phyloP scores from a whole-genome alignment of 2,797 vertebrate species.

The Sorex maritimensis region DNA sequence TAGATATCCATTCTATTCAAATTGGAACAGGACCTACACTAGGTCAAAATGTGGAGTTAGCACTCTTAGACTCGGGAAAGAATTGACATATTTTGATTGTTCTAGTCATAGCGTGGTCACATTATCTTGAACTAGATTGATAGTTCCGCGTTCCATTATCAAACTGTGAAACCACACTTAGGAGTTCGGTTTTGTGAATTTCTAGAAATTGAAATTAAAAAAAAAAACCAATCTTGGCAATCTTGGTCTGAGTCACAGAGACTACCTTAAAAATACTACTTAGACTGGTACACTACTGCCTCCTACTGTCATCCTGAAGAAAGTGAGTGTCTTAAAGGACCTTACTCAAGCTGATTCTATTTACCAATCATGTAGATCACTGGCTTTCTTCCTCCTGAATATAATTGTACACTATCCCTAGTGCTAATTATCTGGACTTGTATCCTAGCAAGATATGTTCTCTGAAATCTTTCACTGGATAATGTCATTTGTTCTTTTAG shows the following conservation, averaged over 20 bases:
- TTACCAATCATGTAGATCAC: background rate
- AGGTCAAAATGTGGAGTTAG: background rate
- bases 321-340: background rate
- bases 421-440: background rate
- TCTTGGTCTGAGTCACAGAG: conserved; percentile 16
- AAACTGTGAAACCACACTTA: conserved; percentile 63
- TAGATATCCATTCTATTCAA: background rate
- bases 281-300: conserved; percentile 51
- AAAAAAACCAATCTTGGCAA: background rate
- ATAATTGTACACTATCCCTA: background rate
- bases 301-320: conserved; percentile 64
- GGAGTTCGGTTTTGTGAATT: conserved; percentile 65
- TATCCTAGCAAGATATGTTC: background rate
- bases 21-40: background rate
- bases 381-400: background rate
- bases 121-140: conserved; percentile 27
- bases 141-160: conserved; percentile 52
- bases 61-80: background rate
- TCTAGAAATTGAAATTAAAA: conserved; percentile 66
- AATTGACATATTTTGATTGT: conserved; percentile 24
- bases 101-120: conserved; percentile 15
- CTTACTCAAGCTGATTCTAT: background rate
- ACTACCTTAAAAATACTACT: background rate
- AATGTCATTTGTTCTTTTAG: conserved; percentile 50
- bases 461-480: conserved; percentile 9